A percentile compares a stretch with the other conserved stretches of the same genome.
These are phyloP conservation scores for Ctenoplectra terminalis DNA, from an alignment of 1,140 invertebrate genomes.

Conservation along the genomic window DNA sequence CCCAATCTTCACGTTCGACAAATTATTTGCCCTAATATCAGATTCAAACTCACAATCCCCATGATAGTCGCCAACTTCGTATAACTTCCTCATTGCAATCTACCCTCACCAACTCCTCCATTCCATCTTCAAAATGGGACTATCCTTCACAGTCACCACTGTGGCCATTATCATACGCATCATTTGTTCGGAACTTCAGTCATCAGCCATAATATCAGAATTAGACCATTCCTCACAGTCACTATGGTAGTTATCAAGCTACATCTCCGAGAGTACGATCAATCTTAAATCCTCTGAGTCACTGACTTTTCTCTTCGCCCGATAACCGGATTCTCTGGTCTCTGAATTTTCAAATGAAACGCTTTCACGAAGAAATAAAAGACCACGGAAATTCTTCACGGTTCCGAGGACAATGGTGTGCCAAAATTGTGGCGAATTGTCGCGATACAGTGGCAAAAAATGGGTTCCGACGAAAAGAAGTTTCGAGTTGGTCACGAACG, in stretches of 20 bases:
- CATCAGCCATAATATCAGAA: neutral
- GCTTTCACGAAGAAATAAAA: too few species aligned
- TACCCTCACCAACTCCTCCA: neutral
- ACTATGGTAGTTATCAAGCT: neutral
- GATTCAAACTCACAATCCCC: neutral
- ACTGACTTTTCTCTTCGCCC: neutral
- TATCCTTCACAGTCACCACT: neutral
- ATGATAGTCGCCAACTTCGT: neutral
- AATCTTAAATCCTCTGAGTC: neutral
- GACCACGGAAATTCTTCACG: too few species aligned
- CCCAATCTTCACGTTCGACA: neutral
- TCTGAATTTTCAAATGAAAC: too few species aligned
- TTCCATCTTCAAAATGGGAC: neutral
- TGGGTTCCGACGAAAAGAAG: constrained; percentile 10
- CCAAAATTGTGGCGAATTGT: constrained; percentile 2
- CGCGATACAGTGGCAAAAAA: neutral
- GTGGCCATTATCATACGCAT: neutral
- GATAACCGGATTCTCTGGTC: neutral
- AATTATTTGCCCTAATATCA: neutral
- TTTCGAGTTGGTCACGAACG: constrained; percentile 17
- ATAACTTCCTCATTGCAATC: neutral
- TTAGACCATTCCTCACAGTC: constrained; percentile 1
- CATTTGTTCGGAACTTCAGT: neutral
- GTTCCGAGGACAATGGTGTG: too few species aligned
- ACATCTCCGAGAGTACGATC: neutral